These are phyloP conservation scores for Drosophila hamatofila DNA, from an alignment of 2,888 invertebrate species.

Conservation along the genomic window DNA sequence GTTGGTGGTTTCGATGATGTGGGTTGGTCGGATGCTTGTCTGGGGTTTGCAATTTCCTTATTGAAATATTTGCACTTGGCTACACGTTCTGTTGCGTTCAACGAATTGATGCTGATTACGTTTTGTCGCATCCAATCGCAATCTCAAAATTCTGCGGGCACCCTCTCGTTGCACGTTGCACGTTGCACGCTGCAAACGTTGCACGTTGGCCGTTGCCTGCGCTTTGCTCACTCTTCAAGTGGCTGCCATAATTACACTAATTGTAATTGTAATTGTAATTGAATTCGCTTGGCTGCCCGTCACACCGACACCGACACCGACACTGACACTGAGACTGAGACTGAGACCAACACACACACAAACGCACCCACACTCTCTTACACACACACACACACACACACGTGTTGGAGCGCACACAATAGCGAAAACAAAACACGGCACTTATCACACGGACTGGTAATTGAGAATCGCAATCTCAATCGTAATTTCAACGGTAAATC, in stretches of 20 bases:
- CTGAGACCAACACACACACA: constrained; percentile 12
- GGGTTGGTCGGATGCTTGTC: constrained; percentile 22
- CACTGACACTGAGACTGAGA: constrained; percentile 18
- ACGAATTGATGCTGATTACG: constrained; percentile 33
- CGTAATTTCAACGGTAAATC: constrained; percentile 57
- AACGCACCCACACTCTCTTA: constrained; percentile 7
- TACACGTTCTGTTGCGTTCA: constrained; percentile 32
- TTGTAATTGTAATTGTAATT: constrained; percentile 75
- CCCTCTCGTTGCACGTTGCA: constrained; percentile 49
- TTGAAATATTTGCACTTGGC: constrained; percentile 61
- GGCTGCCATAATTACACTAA: constrained; percentile 75
- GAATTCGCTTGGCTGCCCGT: constrained; percentile 70
- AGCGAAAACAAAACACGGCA: constrained; percentile 57
- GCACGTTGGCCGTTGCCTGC: constrained; percentile 7
- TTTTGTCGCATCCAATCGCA: constrained; percentile 28
- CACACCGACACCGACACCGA: constrained; percentile 31
- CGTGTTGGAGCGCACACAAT: constrained; percentile 9
- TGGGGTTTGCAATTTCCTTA: constrained; percentile 58
- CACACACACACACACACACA: constrained; percentile 10
- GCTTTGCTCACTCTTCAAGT: constrained; percentile 54
- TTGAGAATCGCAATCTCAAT: constrained; percentile 54
- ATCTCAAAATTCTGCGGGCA: constrained; percentile 65
- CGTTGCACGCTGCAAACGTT: constrained; percentile 1
- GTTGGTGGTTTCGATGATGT: background rate
- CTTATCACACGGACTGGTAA: constrained; percentile 59